These are phyloP conservation scores for Nannospalax galili DNA, from an alignment of 2,113 vertebrate species.

Conservation along the genomic window DNA sequence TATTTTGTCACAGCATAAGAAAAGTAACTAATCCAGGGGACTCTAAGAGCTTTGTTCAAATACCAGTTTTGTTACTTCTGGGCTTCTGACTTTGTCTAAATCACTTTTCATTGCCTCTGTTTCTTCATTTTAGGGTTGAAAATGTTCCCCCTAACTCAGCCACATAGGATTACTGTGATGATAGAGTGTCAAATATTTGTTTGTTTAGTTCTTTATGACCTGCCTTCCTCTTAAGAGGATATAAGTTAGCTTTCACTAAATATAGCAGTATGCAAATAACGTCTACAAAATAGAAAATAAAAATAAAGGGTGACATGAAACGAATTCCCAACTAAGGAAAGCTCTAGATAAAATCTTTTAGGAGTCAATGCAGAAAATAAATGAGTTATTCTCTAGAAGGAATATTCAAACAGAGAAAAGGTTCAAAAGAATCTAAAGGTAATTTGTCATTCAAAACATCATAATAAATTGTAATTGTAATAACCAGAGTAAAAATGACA, in stretches of 20 bases:
- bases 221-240: not conserved
- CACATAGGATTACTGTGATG: not conserved
- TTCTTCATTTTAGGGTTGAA: not conserved
- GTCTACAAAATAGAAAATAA: not conserved
- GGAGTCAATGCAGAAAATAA: not conserved
- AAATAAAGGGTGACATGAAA: constrained; percentile 11
- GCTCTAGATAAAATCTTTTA: not conserved
- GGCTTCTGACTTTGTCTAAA: constrained; percentile 28
- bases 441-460: not conserved
- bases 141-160: not conserved
- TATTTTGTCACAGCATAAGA: too few relatives aligned
- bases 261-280: not conserved
- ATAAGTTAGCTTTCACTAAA: constrained; percentile 22
- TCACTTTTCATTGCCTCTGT: not conserved
- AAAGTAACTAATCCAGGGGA: not conserved
- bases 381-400: not conserved
- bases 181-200: not conserved
- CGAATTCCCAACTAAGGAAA: constrained; percentile 29
- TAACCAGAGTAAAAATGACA: not conserved
- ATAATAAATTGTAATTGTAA: constrained; percentile 21
- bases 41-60: not conserved
- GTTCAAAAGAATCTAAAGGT: not conserved
- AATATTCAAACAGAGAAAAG: not conserved
- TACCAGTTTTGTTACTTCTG: not conserved
- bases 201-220: not conserved